Evolutionary conservation across 2,113 vertebrate species (phyloP).

Genomic region (Sitta europaea): DNA sequence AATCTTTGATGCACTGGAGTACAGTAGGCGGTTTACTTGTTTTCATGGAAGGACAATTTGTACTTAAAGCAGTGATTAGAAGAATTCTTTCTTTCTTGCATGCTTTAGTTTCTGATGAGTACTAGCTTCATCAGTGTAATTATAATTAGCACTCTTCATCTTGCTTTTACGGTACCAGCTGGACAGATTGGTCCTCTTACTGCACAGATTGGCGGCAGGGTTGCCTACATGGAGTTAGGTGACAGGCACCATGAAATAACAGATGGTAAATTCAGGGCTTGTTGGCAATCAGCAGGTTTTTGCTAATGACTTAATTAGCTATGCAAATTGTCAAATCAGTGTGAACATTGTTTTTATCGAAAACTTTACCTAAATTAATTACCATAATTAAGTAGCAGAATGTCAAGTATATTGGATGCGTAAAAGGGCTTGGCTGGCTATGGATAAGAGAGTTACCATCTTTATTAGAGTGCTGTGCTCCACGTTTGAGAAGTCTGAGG

Average conservation of each 20-base stretch:
- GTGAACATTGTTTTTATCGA: conserved; percentile 97
- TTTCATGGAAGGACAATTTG: conserved; percentile 68
- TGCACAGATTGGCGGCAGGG: conserved; percentile 80
- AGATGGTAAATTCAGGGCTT: conserved; percentile 96
- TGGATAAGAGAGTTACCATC: conserved; percentile 69
- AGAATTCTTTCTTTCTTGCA: conserved; percentile 65
- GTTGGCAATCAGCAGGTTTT: conserved; percentile 96
- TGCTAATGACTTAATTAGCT: conserved; percentile 99
- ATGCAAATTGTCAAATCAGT: conserved; percentile 99
- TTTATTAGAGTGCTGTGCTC: conserved; percentile 48
- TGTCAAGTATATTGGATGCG: conserved; percentile 83
- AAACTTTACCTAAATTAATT: conserved; percentile 99
- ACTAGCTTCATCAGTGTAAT: conserved; percentile 81
- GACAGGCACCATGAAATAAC: conserved; percentile 90
- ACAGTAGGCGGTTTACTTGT: conserved; percentile 62
- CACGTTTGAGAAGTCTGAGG: conserved; percentile 16
- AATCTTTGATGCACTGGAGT: conserved; percentile 16
- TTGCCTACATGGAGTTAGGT: conserved; percentile 84
- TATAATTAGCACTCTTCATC: conserved; percentile 86
- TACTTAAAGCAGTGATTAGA: conserved; percentile 69
- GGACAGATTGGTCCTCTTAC: conserved; percentile 79
- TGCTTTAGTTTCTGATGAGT: conserved; percentile 79
- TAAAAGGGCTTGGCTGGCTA: conserved; percentile 72
- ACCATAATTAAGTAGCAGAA: conserved; percentile 91
- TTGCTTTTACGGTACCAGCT: conserved; percentile 84